A percentile compares a stretch with the other conserved stretches of the same genome.
phyloP scores from a whole-genome alignment of 2,797 vertebrate genomes.

The Acanthurus tractus region DNA sequence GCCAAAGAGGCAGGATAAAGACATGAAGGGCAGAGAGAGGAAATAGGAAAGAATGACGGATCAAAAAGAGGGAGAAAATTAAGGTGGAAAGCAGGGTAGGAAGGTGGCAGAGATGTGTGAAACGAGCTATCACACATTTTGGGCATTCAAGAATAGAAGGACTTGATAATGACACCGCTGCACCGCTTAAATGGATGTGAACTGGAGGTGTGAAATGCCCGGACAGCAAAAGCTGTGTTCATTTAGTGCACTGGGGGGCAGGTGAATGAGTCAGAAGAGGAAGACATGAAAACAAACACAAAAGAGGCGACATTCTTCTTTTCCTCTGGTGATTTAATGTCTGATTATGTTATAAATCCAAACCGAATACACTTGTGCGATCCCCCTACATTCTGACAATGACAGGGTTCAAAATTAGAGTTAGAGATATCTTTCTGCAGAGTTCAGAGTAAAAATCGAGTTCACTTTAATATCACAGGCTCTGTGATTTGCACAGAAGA shows the following conservation, averaged over 20 bases:
- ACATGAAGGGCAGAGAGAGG: conserved; percentile 38
- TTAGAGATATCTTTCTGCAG: conserved; percentile 20
- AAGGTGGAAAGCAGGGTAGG: conserved; percentile 30
- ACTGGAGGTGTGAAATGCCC: conserved; percentile 54
- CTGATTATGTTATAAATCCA: background rate
- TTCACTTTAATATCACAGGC: conserved; percentile 35
- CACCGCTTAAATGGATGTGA: conserved; percentile 59
- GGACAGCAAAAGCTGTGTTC: conserved; percentile 40
- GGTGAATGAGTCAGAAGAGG: conserved; percentile 53
- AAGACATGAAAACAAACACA: conserved; percentile 46
- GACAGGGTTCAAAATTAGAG: background rate
- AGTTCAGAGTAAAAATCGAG: conserved; percentile 46
- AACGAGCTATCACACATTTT: conserved; percentile 56
- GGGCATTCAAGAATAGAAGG: conserved; percentile 50
- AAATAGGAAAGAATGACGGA: conserved; percentile 4
- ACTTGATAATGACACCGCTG: conserved; percentile 52
- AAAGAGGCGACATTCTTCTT: background rate
- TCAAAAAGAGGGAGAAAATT: conserved; percentile 23
- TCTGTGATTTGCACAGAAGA: conserved; percentile 53
- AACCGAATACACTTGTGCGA: background rate
- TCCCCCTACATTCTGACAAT: background rate
- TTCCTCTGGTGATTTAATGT: conserved; percentile 14
- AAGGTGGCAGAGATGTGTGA: conserved; percentile 60
- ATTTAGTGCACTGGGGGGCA: conserved; percentile 43
- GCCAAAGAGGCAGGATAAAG: conserved; percentile 27